Evolutionary conservation across 2,113 vertebrate genomes (phyloP).

Genomic region (Procavia capensis): DNA sequence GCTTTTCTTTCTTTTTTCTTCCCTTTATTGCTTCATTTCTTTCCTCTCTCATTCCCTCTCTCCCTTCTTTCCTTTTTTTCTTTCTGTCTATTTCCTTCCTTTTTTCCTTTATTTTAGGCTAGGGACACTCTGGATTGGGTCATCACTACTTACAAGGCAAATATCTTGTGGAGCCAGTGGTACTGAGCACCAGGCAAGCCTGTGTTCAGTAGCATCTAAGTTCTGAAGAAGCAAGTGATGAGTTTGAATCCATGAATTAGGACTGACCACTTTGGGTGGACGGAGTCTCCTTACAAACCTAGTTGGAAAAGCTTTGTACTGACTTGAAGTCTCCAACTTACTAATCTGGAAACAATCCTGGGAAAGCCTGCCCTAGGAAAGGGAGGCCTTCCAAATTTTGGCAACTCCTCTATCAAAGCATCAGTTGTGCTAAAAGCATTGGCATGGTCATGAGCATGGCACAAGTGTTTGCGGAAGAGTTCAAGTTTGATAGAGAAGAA

Average conservation of each 20-base stretch:
- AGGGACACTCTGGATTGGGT: background rate
- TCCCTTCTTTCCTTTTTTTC: background rate
- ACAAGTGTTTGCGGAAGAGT: accelerated
- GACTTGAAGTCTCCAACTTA: background rate
- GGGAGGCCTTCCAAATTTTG: accelerated
- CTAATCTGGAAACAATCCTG: background rate
- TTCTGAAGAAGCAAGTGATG: accelerated
- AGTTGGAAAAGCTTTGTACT: accelerated
- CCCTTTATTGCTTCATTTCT: background rate
- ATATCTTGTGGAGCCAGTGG: accelerated
- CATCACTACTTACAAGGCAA: background rate
- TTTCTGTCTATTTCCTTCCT: background rate
- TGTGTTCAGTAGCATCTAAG: accelerated
- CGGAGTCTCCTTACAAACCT: accelerated
- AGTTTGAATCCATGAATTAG: accelerated
- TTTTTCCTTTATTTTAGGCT: background rate
- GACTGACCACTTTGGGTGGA: accelerated
- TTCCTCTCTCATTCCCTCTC: too few species aligned
- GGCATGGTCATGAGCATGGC: too few species aligned
- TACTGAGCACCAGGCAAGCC: accelerated
- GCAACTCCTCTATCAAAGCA: background rate
- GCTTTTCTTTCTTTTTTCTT: background rate
- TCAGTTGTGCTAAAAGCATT: background rate
- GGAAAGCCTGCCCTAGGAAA: background rate
- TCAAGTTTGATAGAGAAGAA: accelerated